Percentiles rank a stretch among this genome's conserved stretches.
Conservation (phyloP, 2,113 vertebrate species). For the Chaenocephalus aceratus region DNA sequence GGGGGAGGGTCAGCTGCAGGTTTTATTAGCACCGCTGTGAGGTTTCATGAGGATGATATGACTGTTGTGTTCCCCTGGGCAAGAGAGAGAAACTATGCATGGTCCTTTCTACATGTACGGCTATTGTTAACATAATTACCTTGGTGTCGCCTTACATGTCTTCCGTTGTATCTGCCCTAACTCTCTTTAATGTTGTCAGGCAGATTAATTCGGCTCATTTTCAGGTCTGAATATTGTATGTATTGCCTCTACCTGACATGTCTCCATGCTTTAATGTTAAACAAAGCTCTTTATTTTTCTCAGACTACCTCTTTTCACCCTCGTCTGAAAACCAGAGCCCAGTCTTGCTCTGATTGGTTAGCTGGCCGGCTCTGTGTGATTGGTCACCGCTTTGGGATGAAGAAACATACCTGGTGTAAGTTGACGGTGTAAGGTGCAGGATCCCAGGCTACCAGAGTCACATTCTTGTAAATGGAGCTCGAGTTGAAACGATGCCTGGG, state of each 20-base stretch:
- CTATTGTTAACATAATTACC: not conserved
- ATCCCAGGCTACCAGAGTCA: constrained; percentile 96
- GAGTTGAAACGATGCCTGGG: constrained; percentile 90
- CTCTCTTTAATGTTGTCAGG: not conserved
- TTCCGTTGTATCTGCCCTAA: not conserved
- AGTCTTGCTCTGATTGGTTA: too few relatives aligned
- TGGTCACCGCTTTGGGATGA: too few relatives aligned
- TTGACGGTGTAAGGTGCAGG: constrained; percentile 94
- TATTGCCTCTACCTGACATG: too few relatives aligned
- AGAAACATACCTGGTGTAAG: constrained; percentile 89
- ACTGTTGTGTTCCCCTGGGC: not conserved
- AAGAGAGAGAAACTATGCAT: not conserved
- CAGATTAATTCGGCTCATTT: not conserved
- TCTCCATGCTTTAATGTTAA: too few relatives aligned
- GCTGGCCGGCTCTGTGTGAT: too few relatives aligned
- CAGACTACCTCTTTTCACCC: too few relatives aligned
- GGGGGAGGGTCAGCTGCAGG: too few relatives aligned
- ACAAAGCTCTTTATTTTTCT: too few relatives aligned
- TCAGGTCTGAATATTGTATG: too few relatives aligned
- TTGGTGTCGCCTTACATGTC: not conserved
- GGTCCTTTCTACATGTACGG: not conserved
- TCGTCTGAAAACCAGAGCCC: too few relatives aligned
- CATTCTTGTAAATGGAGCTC: constrained; percentile 94
- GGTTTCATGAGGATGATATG: not conserved
- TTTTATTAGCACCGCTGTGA: not conserved